A percentile compares a stretch with the other conserved stretches of the same genome.
Conservation (phyloP, 2,113 vertebrate genomes). For the Microtus pennsylvanicus region DNA sequence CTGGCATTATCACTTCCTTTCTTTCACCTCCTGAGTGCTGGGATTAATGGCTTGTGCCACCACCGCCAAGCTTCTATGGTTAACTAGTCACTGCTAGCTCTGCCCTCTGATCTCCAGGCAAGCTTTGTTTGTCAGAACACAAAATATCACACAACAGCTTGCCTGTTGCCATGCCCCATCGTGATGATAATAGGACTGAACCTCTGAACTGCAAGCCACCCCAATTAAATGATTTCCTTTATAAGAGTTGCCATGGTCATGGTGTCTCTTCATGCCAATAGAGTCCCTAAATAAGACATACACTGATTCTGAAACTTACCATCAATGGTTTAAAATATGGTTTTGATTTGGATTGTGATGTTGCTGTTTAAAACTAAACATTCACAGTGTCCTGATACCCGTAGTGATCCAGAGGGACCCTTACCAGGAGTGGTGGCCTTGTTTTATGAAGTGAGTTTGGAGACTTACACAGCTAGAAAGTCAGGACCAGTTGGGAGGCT, state of each 20-base stretch:
- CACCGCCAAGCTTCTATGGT: too few relatives aligned
- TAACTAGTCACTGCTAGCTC: too few relatives aligned
- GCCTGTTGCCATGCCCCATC: background rate
- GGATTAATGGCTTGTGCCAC: too few relatives aligned
- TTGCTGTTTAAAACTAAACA: background rate
- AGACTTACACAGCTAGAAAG: background rate
- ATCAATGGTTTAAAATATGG: background rate
- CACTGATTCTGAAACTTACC: conserved; percentile 12
- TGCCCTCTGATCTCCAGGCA: too few relatives aligned
- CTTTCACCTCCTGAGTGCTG: too few relatives aligned
- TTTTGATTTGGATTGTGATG: background rate
- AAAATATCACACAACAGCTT: too few relatives aligned
- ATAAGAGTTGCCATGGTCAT: background rate
- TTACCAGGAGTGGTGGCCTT: background rate
- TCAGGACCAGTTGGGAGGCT: background rate
- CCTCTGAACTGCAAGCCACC: background rate
- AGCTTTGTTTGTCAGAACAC: too few relatives aligned
- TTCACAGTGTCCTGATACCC: background rate
- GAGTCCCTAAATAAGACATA: background rate
- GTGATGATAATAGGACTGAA: background rate
- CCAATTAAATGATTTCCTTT: background rate
- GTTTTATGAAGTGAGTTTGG: background rate
- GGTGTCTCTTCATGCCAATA: background rate
- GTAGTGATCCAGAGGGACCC: background rate
- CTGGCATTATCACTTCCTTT: too few relatives aligned